These are phyloP conservation scores for Psammodynastes pulverulentus DNA, from an alignment of 2,113 vertebrate species.

Conservation along the genomic window DNA sequence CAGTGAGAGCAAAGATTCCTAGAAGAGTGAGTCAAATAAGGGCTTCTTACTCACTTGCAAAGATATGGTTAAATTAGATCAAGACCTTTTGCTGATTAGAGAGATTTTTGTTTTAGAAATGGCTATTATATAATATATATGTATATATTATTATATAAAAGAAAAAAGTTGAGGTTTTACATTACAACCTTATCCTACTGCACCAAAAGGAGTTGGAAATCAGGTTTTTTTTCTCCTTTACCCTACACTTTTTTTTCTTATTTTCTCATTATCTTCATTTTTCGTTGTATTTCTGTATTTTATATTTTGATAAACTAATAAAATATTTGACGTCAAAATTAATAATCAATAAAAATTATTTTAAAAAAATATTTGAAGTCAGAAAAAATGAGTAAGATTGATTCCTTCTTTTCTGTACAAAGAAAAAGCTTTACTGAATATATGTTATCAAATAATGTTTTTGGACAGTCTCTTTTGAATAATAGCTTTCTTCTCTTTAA, in stretches of 20 bases:
- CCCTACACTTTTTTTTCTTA: too few species aligned
- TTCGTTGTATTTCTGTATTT: too few species aligned
- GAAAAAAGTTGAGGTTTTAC: background rate
- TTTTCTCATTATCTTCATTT: too few species aligned
- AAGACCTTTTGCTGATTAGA: background rate
- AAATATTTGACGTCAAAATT: background rate
- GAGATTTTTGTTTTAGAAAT: background rate
- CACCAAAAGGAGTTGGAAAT: background rate
- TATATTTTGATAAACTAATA: background rate
- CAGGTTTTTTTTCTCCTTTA: background rate
- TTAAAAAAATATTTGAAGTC: too few species aligned
- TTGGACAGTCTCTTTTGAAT: background rate
- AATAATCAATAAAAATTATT: too few species aligned
- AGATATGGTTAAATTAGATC: background rate
- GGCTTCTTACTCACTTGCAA: background rate
- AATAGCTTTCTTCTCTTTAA: background rate
- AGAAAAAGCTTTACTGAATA: background rate
- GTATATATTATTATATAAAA: background rate
- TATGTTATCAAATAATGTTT: background rate
- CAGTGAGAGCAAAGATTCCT: background rate
- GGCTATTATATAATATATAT: background rate
- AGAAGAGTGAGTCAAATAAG: background rate
- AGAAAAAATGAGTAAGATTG: background rate
- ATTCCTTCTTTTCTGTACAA: background rate
- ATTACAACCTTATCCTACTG: background rate